These are phyloP conservation scores for Loripinus fragilis DNA, from an alignment of 2,888 invertebrate species.

Conservation along the genomic window DNA sequence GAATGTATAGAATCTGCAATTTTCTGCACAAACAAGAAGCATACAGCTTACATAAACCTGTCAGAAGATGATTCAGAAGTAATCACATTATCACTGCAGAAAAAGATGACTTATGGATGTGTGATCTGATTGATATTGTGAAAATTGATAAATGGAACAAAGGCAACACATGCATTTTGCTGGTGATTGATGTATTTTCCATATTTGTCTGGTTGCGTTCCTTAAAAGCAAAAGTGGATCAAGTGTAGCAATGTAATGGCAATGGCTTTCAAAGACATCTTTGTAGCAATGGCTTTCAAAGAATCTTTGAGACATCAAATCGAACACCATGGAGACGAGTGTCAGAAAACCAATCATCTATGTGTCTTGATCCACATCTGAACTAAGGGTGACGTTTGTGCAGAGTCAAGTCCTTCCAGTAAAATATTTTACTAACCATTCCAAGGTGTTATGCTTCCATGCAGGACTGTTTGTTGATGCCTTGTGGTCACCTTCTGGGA, in stretches of 20 bases:
- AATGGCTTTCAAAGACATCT: conserved; percentile 42
- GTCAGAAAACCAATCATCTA: too few species aligned
- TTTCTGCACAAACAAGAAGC: conserved; percentile 53
- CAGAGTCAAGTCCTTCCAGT: too few species aligned
- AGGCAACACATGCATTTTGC: background rate
- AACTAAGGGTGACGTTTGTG: too few species aligned
- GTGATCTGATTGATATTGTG: conserved; percentile 32
- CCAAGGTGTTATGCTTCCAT: conserved; percentile 46
- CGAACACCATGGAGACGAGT: too few species aligned
- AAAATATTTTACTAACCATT: too few species aligned
- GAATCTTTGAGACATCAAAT: conserved; percentile 19
- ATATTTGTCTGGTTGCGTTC: conserved; percentile 55
- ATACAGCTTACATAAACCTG: conserved; percentile 47
- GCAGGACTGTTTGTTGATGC: conserved; percentile 49
- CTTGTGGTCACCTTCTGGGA: too few species aligned
- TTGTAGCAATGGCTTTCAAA: conserved; percentile 43
- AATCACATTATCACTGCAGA: conserved; percentile 46
- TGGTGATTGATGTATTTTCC: conserved; percentile 50
- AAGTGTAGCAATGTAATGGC: background rate
- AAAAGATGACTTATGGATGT: too few species aligned
- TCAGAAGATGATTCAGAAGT: conserved; percentile 36
- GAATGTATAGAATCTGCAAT: conserved; percentile 56
- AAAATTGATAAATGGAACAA: conserved; percentile 46
- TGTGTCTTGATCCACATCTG: too few species aligned
- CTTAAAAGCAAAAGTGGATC: conserved; percentile 46